Conservation (phyloP, 1,140 invertebrate species). For the Charaxes varanes region DNA sequence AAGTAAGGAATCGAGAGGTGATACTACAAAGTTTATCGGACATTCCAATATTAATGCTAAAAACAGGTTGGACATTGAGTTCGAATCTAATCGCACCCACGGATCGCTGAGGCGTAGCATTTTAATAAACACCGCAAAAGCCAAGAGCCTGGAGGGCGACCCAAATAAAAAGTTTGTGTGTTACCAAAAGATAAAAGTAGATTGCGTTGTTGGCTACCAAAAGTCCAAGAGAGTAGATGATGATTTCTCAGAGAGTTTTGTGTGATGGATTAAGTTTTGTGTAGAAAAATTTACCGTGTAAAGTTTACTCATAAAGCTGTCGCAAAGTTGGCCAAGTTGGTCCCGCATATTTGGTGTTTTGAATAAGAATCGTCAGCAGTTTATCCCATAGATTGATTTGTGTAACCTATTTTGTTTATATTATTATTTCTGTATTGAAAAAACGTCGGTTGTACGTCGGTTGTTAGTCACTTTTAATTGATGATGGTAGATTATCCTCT, state of each 20-base stretch:
- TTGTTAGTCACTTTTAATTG: no score
- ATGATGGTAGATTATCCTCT: no score
- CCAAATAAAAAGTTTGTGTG: slow-evolving; percentile 43
- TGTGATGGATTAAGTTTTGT: slow-evolving; percentile 36
- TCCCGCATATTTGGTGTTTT: slow-evolving; percentile 7
- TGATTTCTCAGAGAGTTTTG: slow-evolving; percentile 62
- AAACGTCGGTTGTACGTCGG: no score
- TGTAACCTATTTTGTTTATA: slow-evolving; percentile 5
- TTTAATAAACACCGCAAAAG: slow-evolving; percentile 65
- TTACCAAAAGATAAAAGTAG: slow-evolving; percentile 55
- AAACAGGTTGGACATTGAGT: slow-evolving; percentile 42
- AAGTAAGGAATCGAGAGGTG: slow-evolving; percentile 24
- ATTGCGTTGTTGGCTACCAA: slow-evolving; percentile 52
- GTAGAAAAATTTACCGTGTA: slow-evolving; percentile 24
- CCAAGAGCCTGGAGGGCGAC: slow-evolving; percentile 56
- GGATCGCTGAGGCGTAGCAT: slow-evolving; percentile 66
- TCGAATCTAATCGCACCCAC: slow-evolving; percentile 33
- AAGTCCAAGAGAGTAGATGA: slow-evolving; percentile 59
- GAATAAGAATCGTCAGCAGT: slow-evolving; percentile 8
- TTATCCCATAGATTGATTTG: slow-evolving; percentile 8
- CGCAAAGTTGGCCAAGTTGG: neutral
- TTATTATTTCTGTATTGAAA: slow-evolving; percentile 4
- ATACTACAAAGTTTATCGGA: slow-evolving; percentile 39
- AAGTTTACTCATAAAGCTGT: slow-evolving; percentile 23
- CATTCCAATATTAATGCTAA: slow-evolving; percentile 52